Conservation (phyloP, 2,797 vertebrate genomes). For the Enteromius viviparus region DNA sequence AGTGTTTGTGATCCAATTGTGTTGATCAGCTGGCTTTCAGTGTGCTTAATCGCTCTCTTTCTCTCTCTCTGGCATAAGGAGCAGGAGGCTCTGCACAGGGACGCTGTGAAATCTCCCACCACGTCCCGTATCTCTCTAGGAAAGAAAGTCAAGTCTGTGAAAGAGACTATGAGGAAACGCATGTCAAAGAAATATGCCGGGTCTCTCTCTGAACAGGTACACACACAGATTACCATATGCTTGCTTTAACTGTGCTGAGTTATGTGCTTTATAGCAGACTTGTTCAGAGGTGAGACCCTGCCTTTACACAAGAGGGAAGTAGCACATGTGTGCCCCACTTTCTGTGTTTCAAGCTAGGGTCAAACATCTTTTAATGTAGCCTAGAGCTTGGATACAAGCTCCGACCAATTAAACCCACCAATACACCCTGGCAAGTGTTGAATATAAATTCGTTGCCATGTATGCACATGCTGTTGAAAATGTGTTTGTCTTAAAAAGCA, state of each 20-base stretch:
- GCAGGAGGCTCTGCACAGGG: conserved; percentile 91
- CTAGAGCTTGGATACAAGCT: conserved; percentile 55
- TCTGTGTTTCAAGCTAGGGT: conserved; percentile 33
- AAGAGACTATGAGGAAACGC: conserved; percentile 98
- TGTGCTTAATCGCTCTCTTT: not conserved
- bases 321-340: conserved; percentile 37
- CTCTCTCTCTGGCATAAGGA: conserved; percentile 84
- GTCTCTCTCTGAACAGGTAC: conserved; percentile 92
- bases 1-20: conserved; percentile 9
- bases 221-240: conserved; percentile 35
- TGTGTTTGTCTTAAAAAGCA: not conserved
- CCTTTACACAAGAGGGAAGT: conserved; percentile 21
- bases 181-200: conserved; percentile 98
- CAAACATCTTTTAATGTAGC: conserved; percentile 52
- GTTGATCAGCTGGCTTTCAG: conserved; percentile 5
- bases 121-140: conserved; percentile 95
- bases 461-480: not conserved
- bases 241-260: conserved; percentile 11
- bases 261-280: conserved; percentile 71
- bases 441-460: not conserved
- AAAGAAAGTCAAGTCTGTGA: conserved; percentile 98
- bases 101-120: conserved; percentile 92
- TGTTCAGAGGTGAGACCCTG: conserved; percentile 20
- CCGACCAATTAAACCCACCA: conserved; percentile 15
- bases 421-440: conserved; percentile 15